Percentiles rank a stretch among this genome's conserved stretches.
Conservation (phyloP, 2,797 vertebrate genomes). For the Tragopan temminckii region DNA sequence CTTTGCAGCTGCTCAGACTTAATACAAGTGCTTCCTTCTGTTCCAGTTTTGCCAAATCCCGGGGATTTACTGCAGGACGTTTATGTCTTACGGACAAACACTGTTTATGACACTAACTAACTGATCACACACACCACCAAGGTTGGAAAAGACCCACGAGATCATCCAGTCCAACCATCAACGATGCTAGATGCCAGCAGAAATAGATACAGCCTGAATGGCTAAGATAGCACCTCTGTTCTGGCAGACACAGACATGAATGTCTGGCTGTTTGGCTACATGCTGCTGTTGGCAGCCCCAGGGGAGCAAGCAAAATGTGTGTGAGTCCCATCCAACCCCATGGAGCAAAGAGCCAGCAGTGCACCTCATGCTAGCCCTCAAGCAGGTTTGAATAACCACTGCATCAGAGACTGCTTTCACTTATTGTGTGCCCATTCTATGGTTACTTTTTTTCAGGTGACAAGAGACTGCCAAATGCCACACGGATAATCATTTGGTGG, state of each 20-base stretch:
- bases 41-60: not conserved
- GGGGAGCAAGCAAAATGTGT: not conserved
- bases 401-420: fast-evolving
- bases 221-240: fast-evolving
- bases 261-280: not conserved
- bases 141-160: too few species aligned
- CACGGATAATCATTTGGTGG: not conserved
- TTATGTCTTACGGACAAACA: not conserved
- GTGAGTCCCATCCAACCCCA: not conserved
- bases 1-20: constrained; percentile 5
- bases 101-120: not conserved
- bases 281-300: fast-evolving
- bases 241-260: fast-evolving
- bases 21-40: not conserved
- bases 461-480: not conserved
- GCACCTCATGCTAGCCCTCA: not conserved
- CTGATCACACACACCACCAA: too few species aligned
- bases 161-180: too few species aligned
- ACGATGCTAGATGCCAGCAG: not conserved
- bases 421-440: too few species aligned
- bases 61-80: not conserved
- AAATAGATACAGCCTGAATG: fast-evolving
- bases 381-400: not conserved
- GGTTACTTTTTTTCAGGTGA: not conserved
- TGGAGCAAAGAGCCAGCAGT: not conserved